Evolutionary conservation across 2,113 vertebrate genomes (phyloP).

Genomic region (Mirounga angustirostris): DNA sequence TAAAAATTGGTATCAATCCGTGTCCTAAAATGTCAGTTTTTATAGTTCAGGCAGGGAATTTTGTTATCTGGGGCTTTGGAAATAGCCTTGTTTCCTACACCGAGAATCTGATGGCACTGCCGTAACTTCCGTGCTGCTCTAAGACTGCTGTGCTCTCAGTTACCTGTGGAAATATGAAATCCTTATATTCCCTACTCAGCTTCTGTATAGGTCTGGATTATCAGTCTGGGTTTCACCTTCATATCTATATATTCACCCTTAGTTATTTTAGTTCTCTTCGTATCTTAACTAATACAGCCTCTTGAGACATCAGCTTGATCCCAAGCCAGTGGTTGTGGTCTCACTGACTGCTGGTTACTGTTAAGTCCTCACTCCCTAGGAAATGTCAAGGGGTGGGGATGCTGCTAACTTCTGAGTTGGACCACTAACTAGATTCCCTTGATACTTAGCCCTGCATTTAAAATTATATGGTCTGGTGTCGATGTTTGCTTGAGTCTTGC

Average conservation of each 20-base stretch:
- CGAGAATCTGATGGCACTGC: neutral
- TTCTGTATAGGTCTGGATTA: neutral
- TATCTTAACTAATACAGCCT: neutral
- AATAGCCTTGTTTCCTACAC: neutral
- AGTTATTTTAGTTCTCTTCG: slow-evolving; percentile 5
- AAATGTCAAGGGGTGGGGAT: neutral
- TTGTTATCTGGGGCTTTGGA: neutral
- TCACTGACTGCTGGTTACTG: neutral
- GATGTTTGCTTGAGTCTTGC: neutral
- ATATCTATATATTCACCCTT: neutral
- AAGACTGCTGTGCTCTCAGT: neutral
- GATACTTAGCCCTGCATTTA: neutral
- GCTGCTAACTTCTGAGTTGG: neutral
- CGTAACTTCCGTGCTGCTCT: neutral
- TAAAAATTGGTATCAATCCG: neutral
- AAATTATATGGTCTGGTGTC: neutral
- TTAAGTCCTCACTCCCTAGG: neutral
- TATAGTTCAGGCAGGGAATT: neutral
- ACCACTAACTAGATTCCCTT: neutral
- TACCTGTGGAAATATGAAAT: neutral
- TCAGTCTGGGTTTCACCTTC: neutral
- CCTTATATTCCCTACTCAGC: neutral
- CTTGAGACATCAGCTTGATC: neutral
- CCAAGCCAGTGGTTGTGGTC: neutral
- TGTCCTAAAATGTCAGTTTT: neutral